These are phyloP conservation scores for Phyllotreta striolata DNA, from an alignment of 2,888 invertebrate genomes.

Conservation along the genomic window DNA sequence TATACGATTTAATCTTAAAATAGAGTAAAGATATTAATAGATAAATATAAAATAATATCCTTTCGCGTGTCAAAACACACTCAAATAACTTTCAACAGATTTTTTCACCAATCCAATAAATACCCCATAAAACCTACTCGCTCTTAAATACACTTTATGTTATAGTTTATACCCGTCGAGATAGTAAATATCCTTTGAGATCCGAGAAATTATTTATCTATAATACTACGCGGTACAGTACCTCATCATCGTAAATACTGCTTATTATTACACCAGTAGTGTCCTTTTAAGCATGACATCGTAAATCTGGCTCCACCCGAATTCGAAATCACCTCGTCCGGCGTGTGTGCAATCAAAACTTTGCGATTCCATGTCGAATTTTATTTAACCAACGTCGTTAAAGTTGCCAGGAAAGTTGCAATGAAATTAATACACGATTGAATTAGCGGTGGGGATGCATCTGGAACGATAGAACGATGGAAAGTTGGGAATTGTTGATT, in stretches of 20 bases:
- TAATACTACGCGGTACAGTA: conserved; percentile 17
- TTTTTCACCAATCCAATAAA: conserved; percentile 20
- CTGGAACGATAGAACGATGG: background rate
- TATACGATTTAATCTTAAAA: background rate
- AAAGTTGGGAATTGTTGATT: background rate
- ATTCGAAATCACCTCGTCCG: conserved; percentile 9
- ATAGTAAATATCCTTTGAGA: conserved; percentile 15
- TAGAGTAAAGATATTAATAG: background rate
- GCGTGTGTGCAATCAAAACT: conserved; percentile 19
- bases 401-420: conserved; percentile 4
- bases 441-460: conserved; percentile 1
- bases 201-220: conserved; percentile 21
- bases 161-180: conserved; percentile 7
- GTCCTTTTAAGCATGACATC: conserved; percentile 24
- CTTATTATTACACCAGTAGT: conserved; percentile 21
- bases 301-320: conserved; percentile 26
- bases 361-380: conserved; percentile 13
- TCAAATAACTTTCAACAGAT: conserved; percentile 12
- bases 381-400: conserved; percentile 8
- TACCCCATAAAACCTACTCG: conserved; percentile 23
- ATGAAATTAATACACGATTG: conserved; percentile 7
- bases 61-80: background rate
- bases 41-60: conserved; percentile 1
- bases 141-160: conserved; percentile 5
- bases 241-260: conserved; percentile 27